These are phyloP conservation scores for Graphium colonna DNA, from an alignment of 2,888 invertebrate genomes.

Conservation along the genomic window DNA sequence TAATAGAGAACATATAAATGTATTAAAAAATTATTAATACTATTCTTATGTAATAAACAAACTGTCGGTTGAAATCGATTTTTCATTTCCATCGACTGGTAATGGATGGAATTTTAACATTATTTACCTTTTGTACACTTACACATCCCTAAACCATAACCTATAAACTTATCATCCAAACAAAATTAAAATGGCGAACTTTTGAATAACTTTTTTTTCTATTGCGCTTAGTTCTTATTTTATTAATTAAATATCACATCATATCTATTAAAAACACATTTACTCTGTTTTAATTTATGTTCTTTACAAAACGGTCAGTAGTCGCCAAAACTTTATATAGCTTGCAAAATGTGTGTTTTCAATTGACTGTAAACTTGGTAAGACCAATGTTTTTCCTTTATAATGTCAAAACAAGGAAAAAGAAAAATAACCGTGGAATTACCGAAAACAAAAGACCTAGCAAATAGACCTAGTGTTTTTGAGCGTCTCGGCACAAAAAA, in stretches of 20 bases:
- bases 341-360: conserved; percentile 40
- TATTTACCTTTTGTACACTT: too few relatives aligned
- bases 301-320: background rate
- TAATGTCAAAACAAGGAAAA: conserved; percentile 84
- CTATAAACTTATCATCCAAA: background rate
- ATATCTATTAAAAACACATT: background rate
- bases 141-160: background rate
- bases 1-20: too few relatives aligned
- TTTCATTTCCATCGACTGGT: too few relatives aligned
- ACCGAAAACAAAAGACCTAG: conserved; percentile 83
- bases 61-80: too few relatives aligned
- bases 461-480: conserved; percentile 88
- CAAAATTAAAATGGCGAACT: conserved; percentile 24
- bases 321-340: conserved; percentile 27
- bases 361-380: conserved; percentile 47
- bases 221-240: background rate
- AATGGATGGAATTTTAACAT: too few relatives aligned
- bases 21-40: too few relatives aligned
- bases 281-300: conserved; percentile 1
- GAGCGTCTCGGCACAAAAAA: conserved; percentile 90
- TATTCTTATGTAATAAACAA: too few relatives aligned
- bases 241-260: background rate
- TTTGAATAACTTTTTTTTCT: conserved; percentile 8
- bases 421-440: conserved; percentile 89
- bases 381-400: conserved; percentile 72